Conservation (phyloP, 2,113 vertebrate genomes). For the Epinephelus lanceolatus region DNA sequence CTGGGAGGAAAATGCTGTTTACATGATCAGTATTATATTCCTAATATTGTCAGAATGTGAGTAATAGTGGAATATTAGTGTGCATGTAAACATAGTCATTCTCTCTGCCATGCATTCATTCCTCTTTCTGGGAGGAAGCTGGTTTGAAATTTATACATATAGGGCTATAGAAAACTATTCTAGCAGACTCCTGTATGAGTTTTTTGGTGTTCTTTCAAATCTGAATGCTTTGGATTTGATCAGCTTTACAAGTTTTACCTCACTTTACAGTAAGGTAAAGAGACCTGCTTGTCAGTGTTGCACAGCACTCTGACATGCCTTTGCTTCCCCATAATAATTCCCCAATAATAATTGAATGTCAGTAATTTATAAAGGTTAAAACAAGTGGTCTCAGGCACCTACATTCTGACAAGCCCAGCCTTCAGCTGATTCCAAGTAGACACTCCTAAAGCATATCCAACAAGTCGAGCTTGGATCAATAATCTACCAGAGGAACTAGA, state of each 20-base stretch:
- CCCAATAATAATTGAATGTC: neutral
- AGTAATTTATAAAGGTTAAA: neutral
- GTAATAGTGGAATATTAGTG: too few relatives aligned
- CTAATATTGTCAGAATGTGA: too few relatives aligned
- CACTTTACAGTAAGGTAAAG: neutral
- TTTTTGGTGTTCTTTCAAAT: neutral
- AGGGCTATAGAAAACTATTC: too few relatives aligned
- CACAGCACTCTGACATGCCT: neutral
- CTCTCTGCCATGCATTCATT: neutral
- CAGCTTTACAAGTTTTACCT: neutral
- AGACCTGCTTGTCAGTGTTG: neutral
- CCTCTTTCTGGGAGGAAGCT: neutral
- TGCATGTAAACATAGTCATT: neutral
- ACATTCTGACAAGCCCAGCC: neutral
- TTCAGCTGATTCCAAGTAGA: neutral
- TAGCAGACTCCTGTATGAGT: neutral
- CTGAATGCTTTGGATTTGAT: neutral
- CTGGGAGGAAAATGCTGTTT: too few relatives aligned
- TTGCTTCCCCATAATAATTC: neutral
- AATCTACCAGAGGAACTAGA: neutral
- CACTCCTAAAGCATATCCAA: neutral
- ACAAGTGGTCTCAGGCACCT: neutral
- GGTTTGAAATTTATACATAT: neutral
- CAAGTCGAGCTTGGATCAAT: neutral
- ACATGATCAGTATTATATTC: too few relatives aligned